Evolutionary conservation across 1,140 invertebrate genomes (phyloP).

Genomic region (Heliothis subflexa): DNA sequence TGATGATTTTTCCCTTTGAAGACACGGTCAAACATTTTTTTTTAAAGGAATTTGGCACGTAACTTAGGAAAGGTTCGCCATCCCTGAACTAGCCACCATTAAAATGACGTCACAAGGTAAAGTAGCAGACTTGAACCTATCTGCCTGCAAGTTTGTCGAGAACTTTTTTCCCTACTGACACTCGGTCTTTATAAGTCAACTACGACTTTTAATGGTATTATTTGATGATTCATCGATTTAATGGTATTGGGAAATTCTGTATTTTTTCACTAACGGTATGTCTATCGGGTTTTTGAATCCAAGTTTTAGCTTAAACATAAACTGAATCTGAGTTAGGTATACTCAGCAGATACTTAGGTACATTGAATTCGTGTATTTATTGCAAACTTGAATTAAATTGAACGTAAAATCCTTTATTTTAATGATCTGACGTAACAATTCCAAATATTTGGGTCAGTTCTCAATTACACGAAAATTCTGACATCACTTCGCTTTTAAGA

Average conservation of each 20-base stretch:
- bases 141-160: constrained; percentile 1
- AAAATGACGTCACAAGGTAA: constrained; percentile 52
- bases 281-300: too few relatives aligned
- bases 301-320: too few relatives aligned
- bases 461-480: constrained; percentile 10
- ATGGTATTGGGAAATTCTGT: background rate
- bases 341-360: too few relatives aligned
- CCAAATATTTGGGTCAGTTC: background rate
- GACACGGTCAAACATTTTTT: too few relatives aligned
- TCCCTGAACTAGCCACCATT: constrained; percentile 4
- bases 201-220: constrained; percentile 57
- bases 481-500: constrained; percentile 23
- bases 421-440: constrained; percentile 4
- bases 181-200: constrained; percentile 66
- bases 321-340: too few relatives aligned
- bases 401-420: background rate
- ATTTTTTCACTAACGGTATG: background rate
- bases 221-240: constrained; percentile 6
- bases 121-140: constrained; percentile 41
- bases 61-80: too few relatives aligned
- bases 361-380: background rate
- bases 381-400: background rate
- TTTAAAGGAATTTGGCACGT: too few relatives aligned
- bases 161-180: constrained; percentile 64
- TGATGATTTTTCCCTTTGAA: too few relatives aligned